Evolutionary conservation across 2,113 vertebrate species (phyloP).

Genomic region (Malaclemys terrapin): DNA sequence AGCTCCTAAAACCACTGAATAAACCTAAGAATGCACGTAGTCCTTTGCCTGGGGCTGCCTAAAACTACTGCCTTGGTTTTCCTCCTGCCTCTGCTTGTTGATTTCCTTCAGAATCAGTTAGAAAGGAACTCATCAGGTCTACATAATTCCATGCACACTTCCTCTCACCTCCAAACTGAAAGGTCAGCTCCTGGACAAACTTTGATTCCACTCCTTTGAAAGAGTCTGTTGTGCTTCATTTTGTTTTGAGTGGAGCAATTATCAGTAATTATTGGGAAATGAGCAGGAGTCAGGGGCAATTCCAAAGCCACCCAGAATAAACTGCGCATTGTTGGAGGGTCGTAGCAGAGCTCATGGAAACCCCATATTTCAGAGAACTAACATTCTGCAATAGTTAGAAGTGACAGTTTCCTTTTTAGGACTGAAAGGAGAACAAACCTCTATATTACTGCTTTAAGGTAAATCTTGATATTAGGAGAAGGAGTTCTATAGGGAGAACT

Average conservation of each 20-base stretch:
- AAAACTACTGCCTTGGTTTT: constrained; percentile 43
- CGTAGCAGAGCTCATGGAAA: constrained; percentile 41
- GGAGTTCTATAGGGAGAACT: constrained; percentile 4
- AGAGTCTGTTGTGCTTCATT: constrained; percentile 78
- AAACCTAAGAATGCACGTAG: constrained; percentile 47
- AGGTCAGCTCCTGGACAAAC: constrained; percentile 79
- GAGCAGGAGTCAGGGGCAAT: constrained; percentile 79
- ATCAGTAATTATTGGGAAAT: constrained; percentile 84
- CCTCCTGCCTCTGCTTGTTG: constrained; percentile 62
- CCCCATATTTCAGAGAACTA: constrained; percentile 63
- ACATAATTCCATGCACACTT: constrained; percentile 74
- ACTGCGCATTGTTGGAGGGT: constrained; percentile 72
- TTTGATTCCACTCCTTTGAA: constrained; percentile 74
- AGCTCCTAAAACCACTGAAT: constrained; percentile 53
- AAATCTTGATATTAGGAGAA: constrained; percentile 26
- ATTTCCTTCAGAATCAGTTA: constrained; percentile 74
- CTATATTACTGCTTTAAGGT: constrained; percentile 25
- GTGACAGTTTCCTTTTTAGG: constrained; percentile 74
- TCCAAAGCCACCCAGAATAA: constrained; percentile 80
- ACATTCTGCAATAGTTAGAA: constrained; percentile 76
- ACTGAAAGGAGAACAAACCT: constrained; percentile 41
- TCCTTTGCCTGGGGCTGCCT: constrained; percentile 42
- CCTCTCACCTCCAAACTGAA: constrained; percentile 79
- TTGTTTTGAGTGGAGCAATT: constrained; percentile 79
- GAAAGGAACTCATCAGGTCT: constrained; percentile 68